Base-by-base conservation (phyloP, 2,888 invertebrate genomes). In the Trachelus tabidus region DNA sequence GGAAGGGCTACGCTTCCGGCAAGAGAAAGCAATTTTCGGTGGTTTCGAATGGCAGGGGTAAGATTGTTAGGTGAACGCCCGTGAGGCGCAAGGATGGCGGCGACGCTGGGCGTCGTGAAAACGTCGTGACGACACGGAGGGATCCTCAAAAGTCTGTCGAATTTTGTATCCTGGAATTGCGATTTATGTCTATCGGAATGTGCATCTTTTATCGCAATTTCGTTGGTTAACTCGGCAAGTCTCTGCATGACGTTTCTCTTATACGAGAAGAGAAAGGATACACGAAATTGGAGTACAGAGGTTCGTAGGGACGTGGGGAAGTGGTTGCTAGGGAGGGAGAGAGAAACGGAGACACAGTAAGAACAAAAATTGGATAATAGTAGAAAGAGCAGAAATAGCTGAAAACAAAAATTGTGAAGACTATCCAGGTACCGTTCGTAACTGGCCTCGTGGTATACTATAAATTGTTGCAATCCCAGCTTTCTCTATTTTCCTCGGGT, bases 301-400 rank as follows among this genome's bases (percentile, higher is more conserved):
- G 34, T 35, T 35, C 30, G 75, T 74, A 73, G 73, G 77, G 68
- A 37, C 71, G 68, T 12, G 78, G 69, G 40, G 69, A 80, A 79
- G 76, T 37, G 40, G 71, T 68, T 40, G 73, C 23, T 2, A 56
- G 56, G 9, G 56, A 56, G 56, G 9, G 56, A 56, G 56, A 56
- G 56, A 56, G 23, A 56, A 4, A 12, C 35, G 4, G 12, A 15
- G 34, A 40, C 1, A 15, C 1, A 15, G 15, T 15, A 15, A 40
- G 12, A 56, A 23, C 1, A 37, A 37, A 37, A 37, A 35, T 35
- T 37, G 6, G 23, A 23, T 56, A 56, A 56, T 9, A 56, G 23
- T 9, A 56, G 23, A 23, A 56, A 56, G 56, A 56, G 56, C 9
- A 9, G 23, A 56, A 56, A 56, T 23, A 23, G 56, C 56, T 56